Conservation (phyloP, 2,797 vertebrate genomes). For the Helarctos malayanus region DNA sequence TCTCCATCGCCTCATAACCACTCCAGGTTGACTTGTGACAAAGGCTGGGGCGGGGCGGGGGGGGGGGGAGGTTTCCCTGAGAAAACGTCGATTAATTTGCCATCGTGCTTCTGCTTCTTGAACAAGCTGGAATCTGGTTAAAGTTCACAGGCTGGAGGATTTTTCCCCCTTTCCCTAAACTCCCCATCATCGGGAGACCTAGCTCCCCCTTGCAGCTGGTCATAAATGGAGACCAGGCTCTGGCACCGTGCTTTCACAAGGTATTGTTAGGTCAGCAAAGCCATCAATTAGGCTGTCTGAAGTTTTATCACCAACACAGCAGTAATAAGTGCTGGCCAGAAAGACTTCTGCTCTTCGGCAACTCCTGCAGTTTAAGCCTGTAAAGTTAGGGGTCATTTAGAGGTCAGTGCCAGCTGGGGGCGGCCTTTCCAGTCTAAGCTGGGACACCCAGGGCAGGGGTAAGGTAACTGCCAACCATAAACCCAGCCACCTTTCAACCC, state of each 20-base stretch:
- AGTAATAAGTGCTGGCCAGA: conserved; percentile 97
- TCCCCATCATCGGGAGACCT: conserved; percentile 91
- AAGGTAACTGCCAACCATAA: conserved; percentile 89
- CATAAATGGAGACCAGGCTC: conserved; percentile 99
- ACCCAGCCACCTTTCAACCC: conserved; percentile 89
- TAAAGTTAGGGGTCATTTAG: conserved; percentile 94
- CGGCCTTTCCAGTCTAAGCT: conserved; percentile 91
- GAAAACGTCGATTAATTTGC: conserved; percentile 80
- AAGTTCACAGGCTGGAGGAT: conserved; percentile 89
- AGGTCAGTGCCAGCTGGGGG: conserved; percentile 97
- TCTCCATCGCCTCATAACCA: conserved; percentile 38
- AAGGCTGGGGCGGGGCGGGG: not conserved
- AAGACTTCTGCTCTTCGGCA: conserved; percentile 94
- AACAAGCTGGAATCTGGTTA: conserved; percentile 89
- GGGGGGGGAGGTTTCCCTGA: conserved; percentile 6
- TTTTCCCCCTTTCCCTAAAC: conserved; percentile 47
- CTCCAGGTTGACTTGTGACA: conserved; percentile 76
- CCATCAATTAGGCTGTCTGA: conserved; percentile 99
- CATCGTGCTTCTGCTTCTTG: conserved; percentile 84
- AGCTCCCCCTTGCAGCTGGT: conserved; percentile 96
- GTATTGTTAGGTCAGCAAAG: conserved; percentile 99
- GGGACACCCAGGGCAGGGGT: conserved; percentile 88
- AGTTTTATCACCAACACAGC: conserved; percentile 99
- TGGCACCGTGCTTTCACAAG: conserved; percentile 97
- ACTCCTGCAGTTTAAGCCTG: conserved; percentile 95